Conservation (phyloP, 2,888 invertebrate species). For the Penaeus monodon region DNA sequence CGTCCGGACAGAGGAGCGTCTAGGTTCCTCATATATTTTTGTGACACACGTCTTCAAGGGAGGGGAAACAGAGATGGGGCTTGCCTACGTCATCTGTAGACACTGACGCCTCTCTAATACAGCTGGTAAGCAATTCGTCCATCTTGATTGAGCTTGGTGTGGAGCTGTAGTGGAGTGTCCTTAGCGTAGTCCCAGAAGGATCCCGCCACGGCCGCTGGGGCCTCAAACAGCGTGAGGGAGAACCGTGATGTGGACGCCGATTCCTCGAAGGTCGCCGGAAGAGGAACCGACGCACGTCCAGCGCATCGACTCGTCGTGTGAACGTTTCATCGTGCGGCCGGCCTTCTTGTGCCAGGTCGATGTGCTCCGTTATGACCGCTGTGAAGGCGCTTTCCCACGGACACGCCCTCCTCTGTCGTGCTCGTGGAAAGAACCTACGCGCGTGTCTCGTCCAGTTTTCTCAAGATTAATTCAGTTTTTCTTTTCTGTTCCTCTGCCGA, state of each 20-base stretch:
- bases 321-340: not conserved
- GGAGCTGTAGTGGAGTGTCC: not conserved
- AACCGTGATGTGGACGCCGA: slow-evolving; percentile 41
- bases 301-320: slow-evolving; percentile 15
- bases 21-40: too few species aligned
- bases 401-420: slow-evolving; percentile 19
- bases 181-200: slow-evolving; percentile 37
- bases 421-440: not conserved
- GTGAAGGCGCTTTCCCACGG: slow-evolving; percentile 40
- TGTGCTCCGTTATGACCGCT: slow-evolving; percentile 23
- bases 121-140: slow-evolving; percentile 3
- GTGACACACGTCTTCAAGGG: too few species aligned
- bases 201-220: not conserved
- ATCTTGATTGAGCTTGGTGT: not conserved
- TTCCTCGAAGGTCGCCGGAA: not conserved
- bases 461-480: too few species aligned
- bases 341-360: slow-evolving; percentile 10
- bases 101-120: too few species aligned
- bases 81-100: too few species aligned
- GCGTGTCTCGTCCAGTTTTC: slow-evolving; percentile 11
- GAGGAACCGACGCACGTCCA: slow-evolving; percentile 39
- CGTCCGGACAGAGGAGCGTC: not conserved
- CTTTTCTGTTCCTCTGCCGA: too few species aligned
- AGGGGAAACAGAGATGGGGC: too few species aligned
- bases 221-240: not conserved